These are phyloP conservation scores for Teleiodes luculella DNA, from an alignment of 2,888 invertebrate genomes.

Conservation along the genomic window DNA sequence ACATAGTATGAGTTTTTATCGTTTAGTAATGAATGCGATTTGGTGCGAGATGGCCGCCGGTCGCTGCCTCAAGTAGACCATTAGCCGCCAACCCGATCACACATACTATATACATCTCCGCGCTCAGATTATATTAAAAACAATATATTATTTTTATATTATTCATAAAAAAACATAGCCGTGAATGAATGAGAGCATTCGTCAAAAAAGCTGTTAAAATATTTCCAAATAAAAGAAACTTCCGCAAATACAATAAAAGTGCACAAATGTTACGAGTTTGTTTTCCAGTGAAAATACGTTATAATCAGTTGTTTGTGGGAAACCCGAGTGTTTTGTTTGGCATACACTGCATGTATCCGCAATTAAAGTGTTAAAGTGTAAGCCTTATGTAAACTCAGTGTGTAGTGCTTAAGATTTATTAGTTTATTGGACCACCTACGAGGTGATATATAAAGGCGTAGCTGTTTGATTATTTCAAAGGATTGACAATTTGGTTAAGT, in stretches of 20 bases:
- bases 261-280: not conserved
- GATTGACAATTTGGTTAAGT: not conserved
- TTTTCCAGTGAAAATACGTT: conserved; percentile 17
- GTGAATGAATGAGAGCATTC: too few relatives aligned
- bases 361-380: conserved; percentile 51
- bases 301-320: conserved; percentile 56
- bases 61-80: conserved; percentile 31
- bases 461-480: conserved; percentile 6
- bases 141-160: too few relatives aligned
- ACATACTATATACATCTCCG: conserved; percentile 27
- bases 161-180: too few relatives aligned
- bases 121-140: conserved; percentile 25
- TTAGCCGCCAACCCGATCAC: conserved; percentile 34
- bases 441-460: conserved; percentile 24
- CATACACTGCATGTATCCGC: conserved; percentile 43
- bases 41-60: conserved; percentile 15
- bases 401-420: conserved; percentile 31
- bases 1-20: not conserved
- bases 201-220: not conserved
- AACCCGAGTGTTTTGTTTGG: conserved; percentile 58
- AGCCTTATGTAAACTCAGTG: conserved; percentile 51
- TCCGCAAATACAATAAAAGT: not conserved
- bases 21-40: not conserved
- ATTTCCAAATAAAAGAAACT: not conserved
- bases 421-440: conserved; percentile 50